A percentile compares a stretch with the other conserved stretches of the same genome.
Evolutionary conservation across 2,113 vertebrate genomes (phyloP).

Genomic region (Chroicocephalus ridibundus): DNA sequence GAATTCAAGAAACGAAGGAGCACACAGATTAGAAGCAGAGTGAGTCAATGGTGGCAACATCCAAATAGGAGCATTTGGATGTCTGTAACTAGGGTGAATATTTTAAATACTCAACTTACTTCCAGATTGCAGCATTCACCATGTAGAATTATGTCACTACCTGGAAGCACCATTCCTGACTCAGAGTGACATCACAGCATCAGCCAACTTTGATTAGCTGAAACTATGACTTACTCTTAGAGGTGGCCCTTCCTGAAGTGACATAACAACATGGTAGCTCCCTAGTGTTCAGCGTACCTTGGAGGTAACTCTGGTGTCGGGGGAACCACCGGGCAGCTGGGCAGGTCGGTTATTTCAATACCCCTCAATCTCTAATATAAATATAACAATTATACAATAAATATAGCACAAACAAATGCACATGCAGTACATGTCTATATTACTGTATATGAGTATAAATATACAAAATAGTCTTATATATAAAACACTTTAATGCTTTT

Average conservation of each 20-base stretch:
- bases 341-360: slow-evolving; percentile 86
- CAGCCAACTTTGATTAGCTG: slow-evolving; percentile 61
- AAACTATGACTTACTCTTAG: slow-evolving; percentile 45
- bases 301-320: slow-evolving; percentile 83
- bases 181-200: slow-evolving; percentile 37
- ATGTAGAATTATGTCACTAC: slow-evolving; percentile 48
- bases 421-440: slow-evolving; percentile 62
- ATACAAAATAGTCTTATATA: slow-evolving; percentile 31
- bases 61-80: slow-evolving; percentile 73
- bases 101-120: slow-evolving; percentile 71
- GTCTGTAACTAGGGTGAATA: slow-evolving; percentile 64
- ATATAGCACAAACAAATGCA: slow-evolving; percentile 74
- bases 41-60: slow-evolving; percentile 45
- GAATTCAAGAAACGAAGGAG: slow-evolving; percentile 52
- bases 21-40: slow-evolving; percentile 54
- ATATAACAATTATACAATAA: slow-evolving; percentile 83
- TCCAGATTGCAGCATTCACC: slow-evolving; percentile 47
- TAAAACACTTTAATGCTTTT: slow-evolving; percentile 8
- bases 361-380: slow-evolving; percentile 85
- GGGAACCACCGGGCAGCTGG: slow-evolving; percentile 82
- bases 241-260: slow-evolving; percentile 61
- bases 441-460: slow-evolving; percentile 56
- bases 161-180: slow-evolving; percentile 49
- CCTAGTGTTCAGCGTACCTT: slow-evolving; percentile 80
- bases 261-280: slow-evolving; percentile 70